phyloP scores from a whole-genome alignment of 1,140 invertebrate species.

The Drosophila lini region DNA sequence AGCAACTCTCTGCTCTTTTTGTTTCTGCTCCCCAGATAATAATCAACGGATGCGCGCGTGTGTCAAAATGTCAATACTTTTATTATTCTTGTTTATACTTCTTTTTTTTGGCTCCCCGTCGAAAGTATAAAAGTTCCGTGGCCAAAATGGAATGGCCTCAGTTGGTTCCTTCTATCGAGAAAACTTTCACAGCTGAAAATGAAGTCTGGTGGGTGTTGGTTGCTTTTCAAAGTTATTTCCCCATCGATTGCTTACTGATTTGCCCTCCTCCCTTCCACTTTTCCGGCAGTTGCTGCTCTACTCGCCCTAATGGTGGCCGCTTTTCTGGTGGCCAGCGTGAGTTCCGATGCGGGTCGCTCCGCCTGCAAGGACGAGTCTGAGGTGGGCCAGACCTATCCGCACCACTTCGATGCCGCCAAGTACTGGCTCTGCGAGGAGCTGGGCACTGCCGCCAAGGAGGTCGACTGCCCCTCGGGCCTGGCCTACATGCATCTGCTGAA shows the following conservation, averaged over 20 bases:
- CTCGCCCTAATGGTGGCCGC: conserved; percentile 50
- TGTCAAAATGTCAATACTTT: conserved; percentile 58
- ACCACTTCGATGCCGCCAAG: conserved; percentile 78
- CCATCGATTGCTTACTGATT: conserved; percentile 8
- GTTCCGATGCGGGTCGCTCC: conserved; percentile 67
- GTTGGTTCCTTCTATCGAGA: conserved; percentile 43
- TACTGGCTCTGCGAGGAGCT: conserved; percentile 77
- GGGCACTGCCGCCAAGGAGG: conserved; percentile 56
- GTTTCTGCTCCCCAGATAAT: conserved; percentile 43
- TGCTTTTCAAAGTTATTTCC: conserved; percentile 17
- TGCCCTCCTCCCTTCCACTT: conserved; percentile 16
- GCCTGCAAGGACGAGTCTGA: conserved; percentile 73
- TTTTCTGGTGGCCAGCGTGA: conserved; percentile 43
- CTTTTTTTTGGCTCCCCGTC: conserved; percentile 8
- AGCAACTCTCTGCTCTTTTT: neutral
- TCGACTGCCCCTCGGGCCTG: conserved; percentile 68
- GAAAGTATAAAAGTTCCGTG: conserved; percentile 63
- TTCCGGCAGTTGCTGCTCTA: conserved; percentile 41
- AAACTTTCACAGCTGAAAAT: conserved; percentile 61
- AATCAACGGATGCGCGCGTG: conserved; percentile 68
- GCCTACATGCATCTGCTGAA: conserved; percentile 79
- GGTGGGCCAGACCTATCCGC: conserved; percentile 67
- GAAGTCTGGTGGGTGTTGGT: conserved; percentile 63
- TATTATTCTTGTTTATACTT: conserved; percentile 32
- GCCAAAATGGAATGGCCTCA: conserved; percentile 36